Evolutionary conservation across 2,113 vertebrate species (phyloP).

Genomic region (Cepphus grylle): DNA sequence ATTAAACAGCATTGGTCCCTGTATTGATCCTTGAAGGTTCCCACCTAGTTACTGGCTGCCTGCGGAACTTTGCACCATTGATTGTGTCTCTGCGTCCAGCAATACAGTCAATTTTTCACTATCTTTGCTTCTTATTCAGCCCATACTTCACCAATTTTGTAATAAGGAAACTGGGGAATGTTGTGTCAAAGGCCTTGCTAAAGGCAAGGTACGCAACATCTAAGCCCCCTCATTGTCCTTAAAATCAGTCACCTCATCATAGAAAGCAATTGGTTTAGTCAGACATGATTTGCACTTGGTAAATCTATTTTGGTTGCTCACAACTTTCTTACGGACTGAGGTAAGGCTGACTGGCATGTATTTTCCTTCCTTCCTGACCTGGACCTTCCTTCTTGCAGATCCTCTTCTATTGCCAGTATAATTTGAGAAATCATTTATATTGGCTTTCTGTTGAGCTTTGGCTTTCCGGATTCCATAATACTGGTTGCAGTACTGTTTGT

Average conservation of each 20-base stretch:
- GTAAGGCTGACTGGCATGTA: background rate
- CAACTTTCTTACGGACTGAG: background rate
- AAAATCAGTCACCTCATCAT: fast-evolving
- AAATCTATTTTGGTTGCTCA: background rate
- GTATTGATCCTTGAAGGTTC: background rate
- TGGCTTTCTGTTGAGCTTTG: background rate
- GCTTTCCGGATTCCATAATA: background rate
- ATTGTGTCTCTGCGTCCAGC: background rate
- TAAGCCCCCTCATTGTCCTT: background rate
- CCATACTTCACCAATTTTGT: background rate
- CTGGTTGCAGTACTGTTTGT: background rate
- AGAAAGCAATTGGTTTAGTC: background rate
- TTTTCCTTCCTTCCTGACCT: background rate
- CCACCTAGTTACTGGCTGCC: background rate
- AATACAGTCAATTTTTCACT: background rate
- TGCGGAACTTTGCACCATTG: background rate
- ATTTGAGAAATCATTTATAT: background rate
- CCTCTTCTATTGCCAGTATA: background rate
- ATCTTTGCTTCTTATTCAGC: background rate
- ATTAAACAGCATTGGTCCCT: fast-evolving
- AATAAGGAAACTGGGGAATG: background rate
- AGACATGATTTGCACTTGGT: background rate
- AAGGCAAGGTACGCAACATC: background rate
- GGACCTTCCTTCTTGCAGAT: background rate
- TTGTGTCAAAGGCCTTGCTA: background rate